These are phyloP conservation scores for Sebastes schlegelii DNA, from an alignment of 2,113 vertebrate species.

Conservation along the genomic window DNA sequence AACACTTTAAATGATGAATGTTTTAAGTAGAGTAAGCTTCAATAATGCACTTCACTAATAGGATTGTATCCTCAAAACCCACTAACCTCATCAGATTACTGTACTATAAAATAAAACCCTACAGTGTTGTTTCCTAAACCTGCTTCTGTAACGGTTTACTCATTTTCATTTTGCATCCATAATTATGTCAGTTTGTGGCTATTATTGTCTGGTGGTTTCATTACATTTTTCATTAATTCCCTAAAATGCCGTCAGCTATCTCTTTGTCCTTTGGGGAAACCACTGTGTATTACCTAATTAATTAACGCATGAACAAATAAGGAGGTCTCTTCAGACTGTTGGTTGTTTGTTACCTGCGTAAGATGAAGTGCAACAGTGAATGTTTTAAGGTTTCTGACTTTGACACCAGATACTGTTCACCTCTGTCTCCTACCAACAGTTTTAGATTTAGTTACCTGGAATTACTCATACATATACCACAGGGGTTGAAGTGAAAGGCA, in stretches of 20 bases:
- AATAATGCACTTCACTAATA: slow-evolving; percentile 67
- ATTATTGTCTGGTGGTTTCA: not conserved
- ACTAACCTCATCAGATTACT: slow-evolving; percentile 67
- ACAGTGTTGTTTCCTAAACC: slow-evolving; percentile 9
- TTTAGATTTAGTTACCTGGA: not conserved
- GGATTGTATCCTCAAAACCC: slow-evolving; percentile 65
- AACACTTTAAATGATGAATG: slow-evolving; percentile 72
- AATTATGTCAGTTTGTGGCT: not conserved
- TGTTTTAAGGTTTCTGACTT: not conserved
- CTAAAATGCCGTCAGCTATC: not conserved
- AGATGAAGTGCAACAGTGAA: not conserved
- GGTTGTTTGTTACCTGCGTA: not conserved
- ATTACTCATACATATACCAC: not conserved
- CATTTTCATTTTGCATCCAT: not conserved
- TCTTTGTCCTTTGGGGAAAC: not conserved
- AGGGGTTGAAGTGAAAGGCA: not conserved
- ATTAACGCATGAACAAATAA: not conserved
- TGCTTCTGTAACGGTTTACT: not conserved
- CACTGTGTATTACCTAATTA: not conserved
- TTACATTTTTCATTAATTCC: not conserved
- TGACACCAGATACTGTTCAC: not conserved
- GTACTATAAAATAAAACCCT: slow-evolving; percentile 7
- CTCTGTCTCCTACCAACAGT: not conserved
- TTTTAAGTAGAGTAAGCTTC: slow-evolving; percentile 48
- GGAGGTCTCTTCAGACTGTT: not conserved